These are phyloP conservation scores for Gnathonemus echidnorhynchus DNA, from an alignment of 2,113 vertebrate genomes.

Conservation along the genomic window DNA sequence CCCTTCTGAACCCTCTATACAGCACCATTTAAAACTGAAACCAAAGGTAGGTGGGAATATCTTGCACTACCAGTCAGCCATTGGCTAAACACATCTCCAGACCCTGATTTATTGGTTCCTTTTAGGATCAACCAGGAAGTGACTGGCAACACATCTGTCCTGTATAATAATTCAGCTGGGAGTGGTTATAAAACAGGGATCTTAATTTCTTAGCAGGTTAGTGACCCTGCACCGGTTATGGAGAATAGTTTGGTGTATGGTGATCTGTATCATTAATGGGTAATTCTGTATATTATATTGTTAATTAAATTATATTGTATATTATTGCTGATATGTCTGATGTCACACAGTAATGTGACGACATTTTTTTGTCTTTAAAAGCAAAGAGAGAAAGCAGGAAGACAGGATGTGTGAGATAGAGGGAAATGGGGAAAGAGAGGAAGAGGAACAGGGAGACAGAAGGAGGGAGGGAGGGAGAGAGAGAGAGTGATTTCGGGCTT, in stretches of 20 bases:
- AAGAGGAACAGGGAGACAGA: slow-evolving; percentile 14
- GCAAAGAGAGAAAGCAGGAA: background rate
- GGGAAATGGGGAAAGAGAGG: slow-evolving; percentile 24
- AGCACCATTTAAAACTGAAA: background rate
- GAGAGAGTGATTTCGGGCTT: slow-evolving; percentile 67
- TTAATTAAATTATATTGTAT: background rate
- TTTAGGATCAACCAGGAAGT: background rate
- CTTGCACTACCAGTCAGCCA: background rate
- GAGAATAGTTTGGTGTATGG: background rate
- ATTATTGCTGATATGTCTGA: background rate
- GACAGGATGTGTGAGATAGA: slow-evolving; percentile 15
- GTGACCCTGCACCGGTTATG: background rate
- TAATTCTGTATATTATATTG: background rate
- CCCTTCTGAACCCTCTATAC: background rate
- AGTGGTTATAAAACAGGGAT: background rate
- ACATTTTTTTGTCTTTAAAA: background rate
- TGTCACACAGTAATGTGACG: background rate
- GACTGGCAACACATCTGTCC: background rate
- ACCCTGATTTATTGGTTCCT: background rate
- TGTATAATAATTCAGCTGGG: background rate
- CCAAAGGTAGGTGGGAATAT: background rate
- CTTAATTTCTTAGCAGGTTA: background rate
- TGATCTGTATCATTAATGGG: background rate
- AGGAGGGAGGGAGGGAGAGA: slow-evolving; percentile 17
- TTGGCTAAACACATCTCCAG: background rate